phyloP scores from a whole-genome alignment of 1,140 invertebrate genomes.

The Globodera ellingtonae region DNA sequence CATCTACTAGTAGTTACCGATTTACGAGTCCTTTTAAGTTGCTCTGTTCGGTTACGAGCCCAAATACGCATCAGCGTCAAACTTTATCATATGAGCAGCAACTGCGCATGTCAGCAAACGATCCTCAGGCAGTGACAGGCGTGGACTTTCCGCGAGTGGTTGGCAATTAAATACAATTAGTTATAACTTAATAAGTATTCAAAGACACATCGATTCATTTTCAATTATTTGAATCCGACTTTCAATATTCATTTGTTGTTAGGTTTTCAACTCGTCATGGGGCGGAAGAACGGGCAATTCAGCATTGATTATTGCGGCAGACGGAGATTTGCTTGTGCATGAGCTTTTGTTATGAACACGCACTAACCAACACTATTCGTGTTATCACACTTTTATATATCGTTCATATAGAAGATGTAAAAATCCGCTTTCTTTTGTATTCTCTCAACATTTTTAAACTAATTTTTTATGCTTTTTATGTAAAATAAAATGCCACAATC shows the following conservation, averaged over 20 bases:
- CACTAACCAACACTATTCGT: neutral
- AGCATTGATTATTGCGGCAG: constrained; percentile 32
- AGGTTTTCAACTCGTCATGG: constrained; percentile 22
- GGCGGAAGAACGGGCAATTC: constrained; percentile 31
- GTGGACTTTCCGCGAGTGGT: constrained; percentile 30
- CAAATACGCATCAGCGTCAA: constrained; percentile 7
- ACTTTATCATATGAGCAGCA: neutral
- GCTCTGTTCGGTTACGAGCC: constrained; percentile 17
- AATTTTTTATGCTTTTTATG: no score
- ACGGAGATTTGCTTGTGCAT: constrained; percentile 36
- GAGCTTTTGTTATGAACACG: constrained; percentile 25
- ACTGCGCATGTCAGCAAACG: neutral
- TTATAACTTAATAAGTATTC: neutral
- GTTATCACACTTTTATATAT: no score
- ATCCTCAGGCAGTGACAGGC: neutral
- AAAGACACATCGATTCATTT: neutral
- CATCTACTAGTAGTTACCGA: neutral
- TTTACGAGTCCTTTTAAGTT: neutral
- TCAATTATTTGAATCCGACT: neutral
- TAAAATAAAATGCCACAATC: no score
- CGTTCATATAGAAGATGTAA: no score
- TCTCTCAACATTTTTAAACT: no score
- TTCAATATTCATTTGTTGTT: neutral
- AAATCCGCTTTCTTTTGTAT: no score
- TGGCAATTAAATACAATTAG: neutral